Percentiles rank a stretch among this genome's conserved stretches.
Evolutionary conservation across 2,797 vertebrate species (phyloP).

Genomic region (Acanthiza pusilla): DNA sequence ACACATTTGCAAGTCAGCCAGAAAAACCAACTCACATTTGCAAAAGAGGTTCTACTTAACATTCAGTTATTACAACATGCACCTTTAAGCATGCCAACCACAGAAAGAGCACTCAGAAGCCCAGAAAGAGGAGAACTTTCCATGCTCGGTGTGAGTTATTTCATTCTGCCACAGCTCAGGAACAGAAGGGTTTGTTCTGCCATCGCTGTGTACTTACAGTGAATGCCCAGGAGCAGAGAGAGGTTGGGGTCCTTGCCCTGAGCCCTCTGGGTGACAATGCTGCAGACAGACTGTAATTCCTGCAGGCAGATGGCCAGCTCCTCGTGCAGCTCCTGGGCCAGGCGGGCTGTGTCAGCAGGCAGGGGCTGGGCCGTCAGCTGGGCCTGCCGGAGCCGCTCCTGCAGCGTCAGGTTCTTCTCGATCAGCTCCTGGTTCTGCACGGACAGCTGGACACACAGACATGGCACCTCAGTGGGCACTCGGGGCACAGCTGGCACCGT

Average conservation of each 20-base stretch:
- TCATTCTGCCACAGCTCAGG: not conserved
- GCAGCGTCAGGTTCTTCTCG: constrained; percentile 91
- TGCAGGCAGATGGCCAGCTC: constrained; percentile 89
- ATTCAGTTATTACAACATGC: not conserved
- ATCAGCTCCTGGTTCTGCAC: constrained; percentile 95
- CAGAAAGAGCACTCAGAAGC: not conserved
- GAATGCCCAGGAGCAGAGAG: constrained; percentile 92
- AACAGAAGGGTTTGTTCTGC: not conserved
- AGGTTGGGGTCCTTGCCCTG: constrained; percentile 95
- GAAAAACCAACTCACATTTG: not conserved
- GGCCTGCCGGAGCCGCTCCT: constrained; percentile 82
- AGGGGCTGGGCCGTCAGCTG: constrained; percentile 65
- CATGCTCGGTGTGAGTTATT: fast-evolving
- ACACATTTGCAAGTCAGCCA: not conserved
- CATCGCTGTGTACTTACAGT: constrained; percentile 75
- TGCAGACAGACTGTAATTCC: constrained; percentile 90
- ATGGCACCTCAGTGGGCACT: not conserved
- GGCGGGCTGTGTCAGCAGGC: constrained; percentile 70
- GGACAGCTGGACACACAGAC: constrained; percentile 79
- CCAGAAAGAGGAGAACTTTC: not conserved
- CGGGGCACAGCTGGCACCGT: not conserved
- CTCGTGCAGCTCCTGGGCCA: constrained; percentile 79
- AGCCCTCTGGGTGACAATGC: constrained; percentile 90
- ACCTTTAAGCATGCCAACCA: not conserved
- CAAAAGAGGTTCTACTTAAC: not conserved